phyloP scores from a whole-genome alignment of 2,797 vertebrate genomes.

The Peromyscus nudipes region DNA sequence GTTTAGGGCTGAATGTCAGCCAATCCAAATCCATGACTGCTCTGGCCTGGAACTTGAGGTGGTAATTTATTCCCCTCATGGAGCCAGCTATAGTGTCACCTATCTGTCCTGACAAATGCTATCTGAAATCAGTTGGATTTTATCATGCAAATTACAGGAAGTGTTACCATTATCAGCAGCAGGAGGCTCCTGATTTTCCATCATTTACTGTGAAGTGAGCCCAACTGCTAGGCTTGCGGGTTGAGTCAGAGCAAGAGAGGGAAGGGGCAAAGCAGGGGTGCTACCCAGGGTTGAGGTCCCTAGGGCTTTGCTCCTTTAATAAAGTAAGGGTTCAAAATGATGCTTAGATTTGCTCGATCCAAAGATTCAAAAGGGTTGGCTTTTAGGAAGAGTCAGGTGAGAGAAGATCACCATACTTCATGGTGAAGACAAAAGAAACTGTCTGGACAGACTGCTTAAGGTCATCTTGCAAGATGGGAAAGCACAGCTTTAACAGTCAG shows the following conservation, averaged over 20 bases:
- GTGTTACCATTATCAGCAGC: conserved; percentile 84
- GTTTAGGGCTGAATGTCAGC: conserved; percentile 87
- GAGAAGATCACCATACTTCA: neutral
- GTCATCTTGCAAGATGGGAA: rapidly evolving
- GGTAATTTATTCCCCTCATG: conserved; percentile 86
- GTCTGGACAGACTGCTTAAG: neutral
- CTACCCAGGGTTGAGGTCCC: neutral
- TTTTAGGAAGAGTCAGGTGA: neutral
- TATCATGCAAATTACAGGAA: conserved; percentile 86
- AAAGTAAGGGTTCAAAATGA: neutral
- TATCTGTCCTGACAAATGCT: conserved; percentile 76
- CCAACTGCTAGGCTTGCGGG: conserved; percentile 67
- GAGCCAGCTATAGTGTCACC: conserved; percentile 83
- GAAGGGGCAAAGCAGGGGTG: neutral
- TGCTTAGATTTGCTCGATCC: neutral
- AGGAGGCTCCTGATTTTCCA: conserved; percentile 84
- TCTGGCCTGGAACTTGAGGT: conserved; percentile 78
- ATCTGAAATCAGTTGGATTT: conserved; percentile 88
- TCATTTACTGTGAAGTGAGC: conserved; percentile 81
- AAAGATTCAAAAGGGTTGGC: neutral
- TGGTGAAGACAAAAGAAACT: neutral
- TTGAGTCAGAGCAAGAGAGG: neutral
- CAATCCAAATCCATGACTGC: conserved; percentile 81
- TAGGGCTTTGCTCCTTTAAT: neutral
- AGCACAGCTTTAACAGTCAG: neutral